Percentiles rank a stretch among this genome's conserved stretches.
These are phyloP conservation scores for Toxotes jaculatrix DNA, from an alignment of 2,113 vertebrate genomes.

Conservation along the genomic window DNA sequence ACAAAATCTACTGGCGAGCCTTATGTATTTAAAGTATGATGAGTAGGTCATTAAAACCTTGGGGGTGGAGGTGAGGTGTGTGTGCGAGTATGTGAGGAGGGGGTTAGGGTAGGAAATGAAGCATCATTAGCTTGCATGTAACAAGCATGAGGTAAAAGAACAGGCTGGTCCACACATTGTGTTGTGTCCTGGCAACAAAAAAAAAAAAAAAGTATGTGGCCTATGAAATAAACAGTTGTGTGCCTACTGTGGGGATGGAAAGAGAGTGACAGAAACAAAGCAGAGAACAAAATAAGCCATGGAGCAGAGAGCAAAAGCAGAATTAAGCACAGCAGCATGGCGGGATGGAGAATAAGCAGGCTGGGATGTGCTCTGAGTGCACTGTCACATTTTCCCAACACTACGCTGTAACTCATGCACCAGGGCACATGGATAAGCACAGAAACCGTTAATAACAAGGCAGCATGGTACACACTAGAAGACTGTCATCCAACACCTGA, in stretches of 20 bases:
- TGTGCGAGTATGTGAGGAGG: neutral
- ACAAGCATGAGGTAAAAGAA: slow-evolving; percentile 14
- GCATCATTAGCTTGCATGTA: slow-evolving; percentile 15
- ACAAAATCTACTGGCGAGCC: too few relatives aligned
- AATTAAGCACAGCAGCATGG: slow-evolving; percentile 54
- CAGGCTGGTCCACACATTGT: neutral
- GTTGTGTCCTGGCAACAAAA: neutral
- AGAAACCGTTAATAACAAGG: neutral
- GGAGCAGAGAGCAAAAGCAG: slow-evolving; percentile 46
- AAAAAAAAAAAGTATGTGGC: neutral
- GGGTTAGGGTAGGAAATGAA: slow-evolving; percentile 5
- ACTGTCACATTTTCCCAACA: slow-evolving; percentile 34
- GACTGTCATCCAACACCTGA: neutral
- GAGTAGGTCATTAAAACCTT: too few relatives aligned
- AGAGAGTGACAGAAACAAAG: slow-evolving; percentile 29
- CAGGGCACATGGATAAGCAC: slow-evolving; percentile 1
- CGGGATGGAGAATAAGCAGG: slow-evolving; percentile 71
- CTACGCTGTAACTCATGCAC: neutral
- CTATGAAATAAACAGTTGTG: slow-evolving; percentile 10
- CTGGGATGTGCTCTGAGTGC: slow-evolving; percentile 58
- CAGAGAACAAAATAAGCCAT: slow-evolving; percentile 31
- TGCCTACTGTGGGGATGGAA: slow-evolving; percentile 11
- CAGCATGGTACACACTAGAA: neutral
- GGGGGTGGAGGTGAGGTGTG: too few relatives aligned
- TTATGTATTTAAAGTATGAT: too few relatives aligned